Evolutionary conservation across 2,797 vertebrate species (phyloP).

Genomic region (Lithobates sylvaticus): DNA sequence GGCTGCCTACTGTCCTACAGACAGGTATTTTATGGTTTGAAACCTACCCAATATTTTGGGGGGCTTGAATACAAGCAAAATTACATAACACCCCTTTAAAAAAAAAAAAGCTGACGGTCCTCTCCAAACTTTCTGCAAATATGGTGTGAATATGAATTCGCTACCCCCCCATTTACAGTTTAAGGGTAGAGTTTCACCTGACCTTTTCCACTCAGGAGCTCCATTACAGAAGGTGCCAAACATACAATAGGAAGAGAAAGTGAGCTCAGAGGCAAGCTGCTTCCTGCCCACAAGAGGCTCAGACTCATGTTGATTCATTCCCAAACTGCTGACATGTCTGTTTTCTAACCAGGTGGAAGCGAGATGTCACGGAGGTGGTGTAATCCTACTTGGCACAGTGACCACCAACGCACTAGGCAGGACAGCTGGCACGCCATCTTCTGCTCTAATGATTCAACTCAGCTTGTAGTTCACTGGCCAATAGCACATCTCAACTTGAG

Average conservation of each 20-base stretch:
- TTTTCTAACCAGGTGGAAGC: conserved; percentile 30
- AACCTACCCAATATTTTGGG: too few relatives aligned
- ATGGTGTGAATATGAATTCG: too few relatives aligned
- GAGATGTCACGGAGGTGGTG: not conserved
- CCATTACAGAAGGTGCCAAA: not conserved
- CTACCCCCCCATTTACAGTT: too few relatives aligned
- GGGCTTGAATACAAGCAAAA: too few relatives aligned
- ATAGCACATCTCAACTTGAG: not conserved
- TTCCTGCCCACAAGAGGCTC: conserved; percentile 39
- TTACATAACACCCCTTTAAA: too few relatives aligned
- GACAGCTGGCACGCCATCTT: not conserved
- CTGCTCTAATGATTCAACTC: not conserved
- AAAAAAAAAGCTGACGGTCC: too few relatives aligned
- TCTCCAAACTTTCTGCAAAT: too few relatives aligned
- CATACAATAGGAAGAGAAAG: conserved; percentile 33
- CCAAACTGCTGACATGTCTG: conserved; percentile 39
- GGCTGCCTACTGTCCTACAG: too few relatives aligned
- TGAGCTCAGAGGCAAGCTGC: conserved; percentile 6
- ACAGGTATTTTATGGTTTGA: too few relatives aligned
- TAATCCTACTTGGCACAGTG: conserved; percentile 7
- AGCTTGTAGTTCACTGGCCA: not conserved
- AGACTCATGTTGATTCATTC: conserved; percentile 5
- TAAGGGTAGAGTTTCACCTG: too few relatives aligned
- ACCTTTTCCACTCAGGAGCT: too few relatives aligned
- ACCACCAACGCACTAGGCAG: not conserved